Evolutionary conservation across 2,113 vertebrate species (phyloP).

Genomic region (Neotragus pygmaeus): DNA sequence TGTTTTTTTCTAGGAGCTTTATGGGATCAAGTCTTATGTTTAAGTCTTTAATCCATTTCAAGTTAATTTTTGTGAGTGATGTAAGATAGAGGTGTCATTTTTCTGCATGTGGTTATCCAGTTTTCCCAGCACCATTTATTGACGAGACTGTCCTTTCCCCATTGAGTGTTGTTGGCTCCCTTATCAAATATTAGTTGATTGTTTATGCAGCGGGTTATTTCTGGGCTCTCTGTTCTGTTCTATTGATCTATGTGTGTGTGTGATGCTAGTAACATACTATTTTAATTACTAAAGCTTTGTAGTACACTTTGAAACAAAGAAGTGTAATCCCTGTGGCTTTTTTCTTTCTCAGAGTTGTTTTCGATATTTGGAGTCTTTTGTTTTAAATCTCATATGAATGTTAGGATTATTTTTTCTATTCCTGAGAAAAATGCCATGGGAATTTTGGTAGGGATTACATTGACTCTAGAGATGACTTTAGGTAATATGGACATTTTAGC

Average conservation of each 20-base stretch:
- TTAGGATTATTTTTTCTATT: neutral
- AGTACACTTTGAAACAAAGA: neutral
- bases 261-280: neutral
- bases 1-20: neutral
- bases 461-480: neutral
- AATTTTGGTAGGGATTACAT: neutral
- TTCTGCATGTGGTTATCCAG: neutral
- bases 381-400: neutral
- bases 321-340: neutral
- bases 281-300: neutral
- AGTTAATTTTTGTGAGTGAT: neutral
- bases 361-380: neutral
- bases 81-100: neutral
- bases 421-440: neutral
- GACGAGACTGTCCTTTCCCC: neutral
- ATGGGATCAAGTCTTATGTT: neutral
- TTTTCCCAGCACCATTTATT: neutral
- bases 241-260: neutral
- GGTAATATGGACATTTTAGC: neutral
- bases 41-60: neutral
- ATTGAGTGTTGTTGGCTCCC: neutral
- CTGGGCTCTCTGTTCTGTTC: neutral
- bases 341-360: neutral
- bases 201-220: neutral
- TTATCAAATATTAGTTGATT: neutral